Base-by-base conservation (phyloP, 2,888 invertebrate species). In the Pardosa pseudoannulata region DNA sequence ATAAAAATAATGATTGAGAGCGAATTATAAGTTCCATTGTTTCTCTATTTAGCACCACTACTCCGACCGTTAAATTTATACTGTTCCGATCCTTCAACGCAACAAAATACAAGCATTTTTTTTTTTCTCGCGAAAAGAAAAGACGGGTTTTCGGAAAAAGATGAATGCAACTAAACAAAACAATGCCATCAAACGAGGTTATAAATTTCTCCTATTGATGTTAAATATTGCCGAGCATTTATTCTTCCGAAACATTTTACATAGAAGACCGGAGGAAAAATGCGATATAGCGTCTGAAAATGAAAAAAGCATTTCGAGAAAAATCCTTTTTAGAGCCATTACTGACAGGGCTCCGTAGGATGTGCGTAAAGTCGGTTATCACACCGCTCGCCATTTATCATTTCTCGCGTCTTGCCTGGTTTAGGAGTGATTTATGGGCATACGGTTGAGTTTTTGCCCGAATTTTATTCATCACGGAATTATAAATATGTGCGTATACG, bases 281-380 rank as follows among this genome's bases (percentile, higher is more conserved):
- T 46, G 46, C 16, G 46, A 46, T 46, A 46, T 46, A 46, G 16
- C 46, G 16, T 46, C 46, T 36, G 16, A 46, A 46, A 46, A 46
- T 16, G 46, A 46, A 46, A 46, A 16, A 16, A 46, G 5, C 46
- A 16, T 46, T 46, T 46, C 46, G 16, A 16, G 46, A 46, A 46
- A 46, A 46, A 46, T 46, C 46, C 46, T 46, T 46, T 46, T 46
- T 46, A 46, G 46, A 46, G 16, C 46, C 16, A 46, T 46, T 46
- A 46, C 46, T 46, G 46, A 46, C 46, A 46, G 46, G 2, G 46
- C 16, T 46, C 46, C 46, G 16, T 7, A 16, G 16, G 36, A 36
- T 46, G 46, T 46, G 5, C 46, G 46, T 46, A 46, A 46, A 46
- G 46, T 46, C 46, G 46, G 46, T 46, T 46, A 46, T 46, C 46